phyloP scores from a whole-genome alignment of 2,113 vertebrate genomes.

The Phaetusa simplex region DNA sequence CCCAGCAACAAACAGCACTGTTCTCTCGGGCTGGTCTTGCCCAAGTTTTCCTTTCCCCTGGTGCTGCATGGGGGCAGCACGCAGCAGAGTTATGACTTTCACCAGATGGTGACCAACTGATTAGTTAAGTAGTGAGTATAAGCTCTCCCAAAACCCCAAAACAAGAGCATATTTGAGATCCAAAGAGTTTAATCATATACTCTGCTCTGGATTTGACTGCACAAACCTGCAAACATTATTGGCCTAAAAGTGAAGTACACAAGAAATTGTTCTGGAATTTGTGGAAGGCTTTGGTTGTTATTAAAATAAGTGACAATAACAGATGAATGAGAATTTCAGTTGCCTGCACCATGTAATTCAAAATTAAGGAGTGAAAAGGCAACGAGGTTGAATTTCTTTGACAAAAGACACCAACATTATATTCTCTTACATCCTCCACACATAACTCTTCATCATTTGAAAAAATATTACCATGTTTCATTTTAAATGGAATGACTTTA shows the following conservation, averaged over 20 bases:
- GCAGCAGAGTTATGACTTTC: background rate
- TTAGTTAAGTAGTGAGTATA: background rate
- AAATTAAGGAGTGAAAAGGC: background rate
- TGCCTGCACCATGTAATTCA: background rate
- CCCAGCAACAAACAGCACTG: background rate
- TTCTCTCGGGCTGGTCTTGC: background rate
- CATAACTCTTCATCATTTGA: background rate
- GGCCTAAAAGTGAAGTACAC: background rate
- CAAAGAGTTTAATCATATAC: background rate
- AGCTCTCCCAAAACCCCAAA: background rate
- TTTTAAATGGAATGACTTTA: background rate
- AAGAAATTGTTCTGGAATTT: background rate
- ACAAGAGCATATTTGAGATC: background rate
- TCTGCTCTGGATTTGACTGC: background rate
- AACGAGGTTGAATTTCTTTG: background rate
- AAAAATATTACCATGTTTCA: background rate
- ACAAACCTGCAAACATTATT: background rate
- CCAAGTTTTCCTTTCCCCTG: background rate
- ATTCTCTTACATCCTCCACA: background rate
- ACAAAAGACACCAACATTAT: background rate
- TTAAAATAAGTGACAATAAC: background rate
- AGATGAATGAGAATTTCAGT: background rate
- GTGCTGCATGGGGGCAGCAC: background rate
- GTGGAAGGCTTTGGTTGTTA: background rate
- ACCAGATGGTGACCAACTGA: background rate